phyloP scores from a whole-genome alignment of 2,888 invertebrate genomes.

The Pammene aurita region DNA sequence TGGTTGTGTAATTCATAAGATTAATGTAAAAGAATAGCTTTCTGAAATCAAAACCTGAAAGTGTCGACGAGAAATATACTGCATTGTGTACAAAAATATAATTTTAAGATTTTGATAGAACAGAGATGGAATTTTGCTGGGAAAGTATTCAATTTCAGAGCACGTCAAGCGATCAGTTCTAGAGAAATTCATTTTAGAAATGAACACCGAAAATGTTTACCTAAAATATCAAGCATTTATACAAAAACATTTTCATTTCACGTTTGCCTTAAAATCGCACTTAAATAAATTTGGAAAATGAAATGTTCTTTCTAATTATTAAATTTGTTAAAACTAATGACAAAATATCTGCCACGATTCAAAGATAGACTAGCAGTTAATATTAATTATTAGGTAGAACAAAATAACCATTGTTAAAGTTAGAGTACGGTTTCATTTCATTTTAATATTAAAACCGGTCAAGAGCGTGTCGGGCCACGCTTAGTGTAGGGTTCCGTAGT shows the following conservation, averaged over 20 bases:
- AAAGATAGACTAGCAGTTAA: no score
- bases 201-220: neutral
- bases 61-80: neutral
- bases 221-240: constrained; percentile 6
- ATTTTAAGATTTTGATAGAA: neutral
- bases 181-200: constrained; percentile 3
- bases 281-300: neutral
- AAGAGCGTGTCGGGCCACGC: no score
- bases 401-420: no score
- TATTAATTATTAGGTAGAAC: no score
- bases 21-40: neutral
- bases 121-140: constrained; percentile 6
- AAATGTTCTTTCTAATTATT: neutral
- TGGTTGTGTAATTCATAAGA: neutral
- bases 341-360: no score
- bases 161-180: neutral
- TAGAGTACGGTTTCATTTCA: no score
- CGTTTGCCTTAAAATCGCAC: neutral
- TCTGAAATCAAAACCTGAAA: constrained; percentile 5
- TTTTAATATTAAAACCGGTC: no score
- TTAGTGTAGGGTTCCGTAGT: no score
- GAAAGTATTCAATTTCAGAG: neutral
- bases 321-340: no score
- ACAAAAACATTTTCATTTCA: neutral
- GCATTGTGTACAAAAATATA: neutral